Evolutionary conservation across 2,797 vertebrate species (phyloP), one percentile per base, ranked within the genome.

Genomic region (Oreochromis mossambicus): DNA sequence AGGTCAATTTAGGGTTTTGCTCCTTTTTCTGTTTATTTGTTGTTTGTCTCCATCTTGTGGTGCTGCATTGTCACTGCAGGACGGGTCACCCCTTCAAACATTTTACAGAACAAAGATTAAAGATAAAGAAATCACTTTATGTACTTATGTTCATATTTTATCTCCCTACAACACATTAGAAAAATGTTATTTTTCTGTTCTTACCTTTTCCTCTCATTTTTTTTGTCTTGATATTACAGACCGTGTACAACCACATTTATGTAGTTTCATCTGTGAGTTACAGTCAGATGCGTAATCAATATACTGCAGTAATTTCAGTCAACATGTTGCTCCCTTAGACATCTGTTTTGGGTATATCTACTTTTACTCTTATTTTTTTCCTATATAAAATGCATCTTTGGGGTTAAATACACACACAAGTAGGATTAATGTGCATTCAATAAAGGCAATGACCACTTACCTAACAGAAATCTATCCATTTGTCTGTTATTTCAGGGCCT

Each of bases 31-130:
- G 43, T 84, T 83, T 43, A 19, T 55, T 81, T 80, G 77, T 58
- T 66, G 14, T 84, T 82, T 92, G 86, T 91, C 92, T 83, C 91
- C 94, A 90, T 89, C 93, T 90, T 81, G 89, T 93, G 94, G 84
- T 51, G 14, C 2, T 15, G 4, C 2, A 5, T 7, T 2, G 26
- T 41, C 54, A 79, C 7, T 73, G 54, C 78, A 63, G n/a, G 13
- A 29, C 4, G 1, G 14, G 13, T 19, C 26, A 9, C 52, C 1
- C 5, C 8, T 13, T 48, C 10, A 78, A n/a, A 15, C 13, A 4
- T 36, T 13, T 55, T 9, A 12, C 29, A 26, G 10, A n/a, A 32
- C 1, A 73, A 46, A 48, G 19, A 38, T 66, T 66, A 73, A 32
- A 48, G 10, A 48, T 12, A 50, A 17, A 46, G 8, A 70, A 70